Evolutionary conservation across 92 coral and sea anemone genomes (phyloP).

Genomic region (Phenganax marumi): DNA sequence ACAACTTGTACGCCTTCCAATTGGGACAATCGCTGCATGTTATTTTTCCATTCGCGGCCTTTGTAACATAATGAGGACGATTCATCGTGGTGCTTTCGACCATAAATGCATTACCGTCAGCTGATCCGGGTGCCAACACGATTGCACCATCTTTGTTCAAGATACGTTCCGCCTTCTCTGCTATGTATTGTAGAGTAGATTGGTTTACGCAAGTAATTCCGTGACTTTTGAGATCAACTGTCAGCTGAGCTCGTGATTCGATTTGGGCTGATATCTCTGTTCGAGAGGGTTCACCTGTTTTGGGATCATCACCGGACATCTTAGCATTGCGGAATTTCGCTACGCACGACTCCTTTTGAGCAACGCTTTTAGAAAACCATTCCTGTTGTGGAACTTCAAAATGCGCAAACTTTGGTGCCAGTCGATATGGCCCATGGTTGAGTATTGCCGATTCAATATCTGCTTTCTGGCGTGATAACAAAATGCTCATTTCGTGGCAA

Average conservation of each 20-base stretch:
- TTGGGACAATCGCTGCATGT: too few species aligned
- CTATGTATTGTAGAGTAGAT: too few species aligned
- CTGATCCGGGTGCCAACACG: constrained; percentile 20
- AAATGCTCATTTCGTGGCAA: too few species aligned
- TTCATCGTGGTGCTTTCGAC: constrained; percentile 17
- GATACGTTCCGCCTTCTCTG: neutral
- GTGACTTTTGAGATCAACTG: neutral
- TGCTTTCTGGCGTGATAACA: too few species aligned
- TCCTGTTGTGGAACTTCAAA: constrained; percentile 15
- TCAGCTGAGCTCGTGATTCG: neutral
- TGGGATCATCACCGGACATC: neutral
- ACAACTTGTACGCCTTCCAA: constrained; percentile 13
- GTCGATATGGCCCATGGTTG: constrained; percentile 19
- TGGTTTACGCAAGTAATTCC: neutral
- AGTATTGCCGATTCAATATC: constrained; percentile 1
- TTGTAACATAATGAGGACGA: constrained; percentile 18
- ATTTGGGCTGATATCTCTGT: neutral
- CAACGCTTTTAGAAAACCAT: constrained; percentile 1
- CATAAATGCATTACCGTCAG: constrained; percentile 6
- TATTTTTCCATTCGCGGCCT: neutral
- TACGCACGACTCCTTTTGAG: constrained; percentile 7
- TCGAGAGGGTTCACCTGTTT: constrained; percentile 1
- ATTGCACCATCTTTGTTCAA: constrained; percentile 14
- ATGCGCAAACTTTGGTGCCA: constrained; percentile 24
- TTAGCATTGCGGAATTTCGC: neutral